Conservation (phyloP, 2,797 vertebrate genomes). For the Meriones psammophilus region DNA sequence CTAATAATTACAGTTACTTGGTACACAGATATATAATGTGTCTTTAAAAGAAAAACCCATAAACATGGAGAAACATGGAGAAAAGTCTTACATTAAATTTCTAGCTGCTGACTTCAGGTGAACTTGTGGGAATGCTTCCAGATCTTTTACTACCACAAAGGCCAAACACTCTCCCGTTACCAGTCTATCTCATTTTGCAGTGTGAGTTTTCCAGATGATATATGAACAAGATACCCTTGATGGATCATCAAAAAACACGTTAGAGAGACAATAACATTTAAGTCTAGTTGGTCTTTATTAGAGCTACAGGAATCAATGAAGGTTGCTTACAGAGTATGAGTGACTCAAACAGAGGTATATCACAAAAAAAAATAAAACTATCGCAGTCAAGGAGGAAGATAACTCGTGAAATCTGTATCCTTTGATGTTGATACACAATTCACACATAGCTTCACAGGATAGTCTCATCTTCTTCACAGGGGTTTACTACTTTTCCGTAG, state of each 20-base stretch:
- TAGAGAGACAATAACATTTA: background rate
- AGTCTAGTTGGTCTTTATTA: background rate
- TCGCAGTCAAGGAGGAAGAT: background rate
- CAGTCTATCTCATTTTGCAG: background rate
- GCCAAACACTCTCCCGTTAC: background rate
- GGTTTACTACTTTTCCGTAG: background rate
- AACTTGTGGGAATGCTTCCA: background rate
- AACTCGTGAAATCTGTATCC: background rate
- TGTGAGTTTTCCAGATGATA: background rate
- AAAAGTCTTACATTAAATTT: background rate
- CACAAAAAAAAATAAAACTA: no score
- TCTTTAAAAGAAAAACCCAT: background rate
- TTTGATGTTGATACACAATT: background rate
- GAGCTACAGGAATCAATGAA: background rate
- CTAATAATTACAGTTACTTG: background rate
- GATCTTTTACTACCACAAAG: fast-evolving
- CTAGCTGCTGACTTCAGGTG: background rate
- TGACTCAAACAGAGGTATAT: background rate
- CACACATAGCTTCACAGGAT: no score
- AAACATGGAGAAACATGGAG: background rate
- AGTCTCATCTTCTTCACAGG: background rate
- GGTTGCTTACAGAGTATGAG: background rate
- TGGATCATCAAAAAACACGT: background rate
- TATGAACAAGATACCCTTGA: background rate
- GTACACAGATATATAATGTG: background rate